Evolutionary conservation across 2,888 invertebrate genomes (phyloP).

Genomic region (Stenodema calcarata): DNA sequence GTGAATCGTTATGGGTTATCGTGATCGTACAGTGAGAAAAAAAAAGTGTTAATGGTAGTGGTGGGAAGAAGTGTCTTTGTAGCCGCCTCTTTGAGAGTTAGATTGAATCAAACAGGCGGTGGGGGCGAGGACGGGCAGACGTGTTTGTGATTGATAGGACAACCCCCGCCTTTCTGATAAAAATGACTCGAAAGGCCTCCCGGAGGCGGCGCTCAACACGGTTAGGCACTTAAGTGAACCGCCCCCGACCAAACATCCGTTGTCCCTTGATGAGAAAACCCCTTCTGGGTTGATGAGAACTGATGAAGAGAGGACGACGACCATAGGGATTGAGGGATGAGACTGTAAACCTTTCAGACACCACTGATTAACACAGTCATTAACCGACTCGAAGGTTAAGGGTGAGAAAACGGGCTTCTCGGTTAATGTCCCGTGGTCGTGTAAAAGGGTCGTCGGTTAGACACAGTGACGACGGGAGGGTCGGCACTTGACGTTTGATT

Average conservation of each 20-base stretch:
- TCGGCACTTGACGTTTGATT: constrained; percentile 10
- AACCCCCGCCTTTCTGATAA: neutral
- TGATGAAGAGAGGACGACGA: neutral
- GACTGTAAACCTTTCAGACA: neutral
- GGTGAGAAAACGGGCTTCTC: neutral
- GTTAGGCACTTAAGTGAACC: constrained; percentile 9
- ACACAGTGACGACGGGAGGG: neutral
- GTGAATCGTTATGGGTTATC: no score
- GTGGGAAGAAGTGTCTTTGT: neutral
- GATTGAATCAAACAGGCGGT: neutral
- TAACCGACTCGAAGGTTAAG: neutral
- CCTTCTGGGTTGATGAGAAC: neutral
- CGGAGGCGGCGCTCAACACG: constrained; percentile 7
- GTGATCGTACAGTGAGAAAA: no score
- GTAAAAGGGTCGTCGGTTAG: neutral
- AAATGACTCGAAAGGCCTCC: constrained; percentile 18
- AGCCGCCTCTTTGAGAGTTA: neutral
- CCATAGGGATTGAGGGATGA: neutral
- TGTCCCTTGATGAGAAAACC: neutral
- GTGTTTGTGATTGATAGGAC: constrained; percentile 36
- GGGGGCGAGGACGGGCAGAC: neutral
- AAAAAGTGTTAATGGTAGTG: neutral
- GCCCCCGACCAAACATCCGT: neutral
- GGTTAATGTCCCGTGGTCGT: neutral
- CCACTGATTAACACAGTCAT: neutral